A percentile compares a stretch with the other conserved stretches of the same genome.
These are phyloP conservation scores for Coccyzus lansbergi DNA, from an alignment of 2,797 vertebrate species.

Conservation along the genomic window DNA sequence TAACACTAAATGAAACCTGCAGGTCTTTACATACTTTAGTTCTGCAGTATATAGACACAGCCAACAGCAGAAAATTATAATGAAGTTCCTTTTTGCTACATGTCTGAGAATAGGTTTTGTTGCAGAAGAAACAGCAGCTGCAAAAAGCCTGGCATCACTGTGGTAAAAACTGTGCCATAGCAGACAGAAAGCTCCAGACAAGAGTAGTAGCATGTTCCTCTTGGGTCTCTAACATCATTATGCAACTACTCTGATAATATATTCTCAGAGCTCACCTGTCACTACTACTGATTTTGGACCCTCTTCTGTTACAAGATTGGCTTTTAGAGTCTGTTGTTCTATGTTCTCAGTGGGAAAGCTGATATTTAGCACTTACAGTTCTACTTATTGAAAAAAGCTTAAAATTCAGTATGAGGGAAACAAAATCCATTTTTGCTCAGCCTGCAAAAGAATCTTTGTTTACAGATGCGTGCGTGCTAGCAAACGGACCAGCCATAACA, in stretches of 20 bases:
- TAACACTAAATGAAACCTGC: background rate
- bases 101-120: background rate
- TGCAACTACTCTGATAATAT: background rate
- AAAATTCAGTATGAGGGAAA: background rate
- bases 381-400: background rate
- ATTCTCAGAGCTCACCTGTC: background rate
- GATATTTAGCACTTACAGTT: background rate
- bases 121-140: background rate
- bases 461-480: background rate
- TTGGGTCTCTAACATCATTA: background rate
- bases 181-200: background rate
- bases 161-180: background rate
- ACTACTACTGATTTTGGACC: background rate
- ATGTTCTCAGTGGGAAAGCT: background rate
- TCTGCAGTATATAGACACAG: too few species aligned
- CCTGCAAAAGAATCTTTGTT: background rate
- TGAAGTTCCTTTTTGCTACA: background rate
- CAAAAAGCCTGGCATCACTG: background rate
- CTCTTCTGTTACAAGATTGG: background rate
- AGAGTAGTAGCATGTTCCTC: background rate
- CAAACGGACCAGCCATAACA: too few species aligned
- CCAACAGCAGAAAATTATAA: background rate
- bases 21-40: too few species aligned
- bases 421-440: background rate
- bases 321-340: background rate